Base-by-base conservation (phyloP, 64 coral and sea anemone genomes). In the Actinia tenebrosa region DNA sequence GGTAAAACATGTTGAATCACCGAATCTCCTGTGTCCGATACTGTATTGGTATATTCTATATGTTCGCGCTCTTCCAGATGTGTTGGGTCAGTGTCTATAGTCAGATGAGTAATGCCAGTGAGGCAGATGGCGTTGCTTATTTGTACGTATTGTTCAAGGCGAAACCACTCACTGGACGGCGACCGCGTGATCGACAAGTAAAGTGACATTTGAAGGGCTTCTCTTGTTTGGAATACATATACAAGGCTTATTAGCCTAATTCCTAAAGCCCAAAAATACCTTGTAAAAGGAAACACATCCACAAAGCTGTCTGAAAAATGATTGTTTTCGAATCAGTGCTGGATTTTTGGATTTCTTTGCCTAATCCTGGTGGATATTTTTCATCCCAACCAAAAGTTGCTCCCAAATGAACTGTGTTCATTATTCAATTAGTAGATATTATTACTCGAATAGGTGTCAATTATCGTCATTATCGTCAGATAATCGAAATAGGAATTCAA, bases 401-500 rank as follows among this genome's bases (percentile, higher is more conserved):
- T 90, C 79, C 60, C 83, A 96, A 96, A 93, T 93, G 92, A 93
- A 96, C 89, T 56, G 88, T 90, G 85, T 92, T 93, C 91, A 96
- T 96, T 96, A 96, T 89, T 85, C 94, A 96, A 96, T 96, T 96
- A 96, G 91, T 96, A 86, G 88, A 93, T 96, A 93, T 93, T 87
- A 96, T 96, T 96, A 92, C 91, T 88, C 91, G 60, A 93, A 96
- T 92, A 88, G 94, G 94, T 96, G 94, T 96, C 94, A 96, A 96
- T 96, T 96, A 96, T 85, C 86, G 89, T 96, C 94, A 96, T 96
- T 93, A 96, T 96, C 94, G 88, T 81, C 75, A 93, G 94, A 96
- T 96, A 96, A 96, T 96, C 94, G 94, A 93, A 96, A 61, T 79
- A 87, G 94, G 94, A 96, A 96, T 96, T 96, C 94, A 96, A 93